A percentile compares a stretch with the other conserved stretches of the same genome.
These are phyloP conservation scores for Pristionchus fissidentatus DNA, from an alignment of 2,888 invertebrate species.

Conservation along the genomic window DNA sequence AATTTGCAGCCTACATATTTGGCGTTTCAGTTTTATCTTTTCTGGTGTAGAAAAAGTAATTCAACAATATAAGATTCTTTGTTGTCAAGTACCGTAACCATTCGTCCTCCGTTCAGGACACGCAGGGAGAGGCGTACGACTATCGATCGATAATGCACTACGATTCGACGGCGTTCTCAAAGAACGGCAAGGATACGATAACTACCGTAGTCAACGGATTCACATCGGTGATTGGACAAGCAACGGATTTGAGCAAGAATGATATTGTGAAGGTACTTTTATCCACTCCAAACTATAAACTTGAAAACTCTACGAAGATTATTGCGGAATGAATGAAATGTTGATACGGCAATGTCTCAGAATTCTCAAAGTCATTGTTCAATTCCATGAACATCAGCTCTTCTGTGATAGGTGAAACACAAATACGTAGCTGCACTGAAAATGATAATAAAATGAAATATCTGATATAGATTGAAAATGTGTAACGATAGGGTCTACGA, in stretches of 20 bases:
- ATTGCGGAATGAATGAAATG: neutral
- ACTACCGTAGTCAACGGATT: conserved; percentile 69
- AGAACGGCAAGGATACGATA: conserved; percentile 75
- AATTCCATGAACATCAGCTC: neutral
- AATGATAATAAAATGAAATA: no score
- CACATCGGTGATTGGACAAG: conserved; percentile 73
- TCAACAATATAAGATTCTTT: no score
- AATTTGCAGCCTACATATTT: no score
- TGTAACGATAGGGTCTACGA: no score
- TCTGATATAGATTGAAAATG: no score
- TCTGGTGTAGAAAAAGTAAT: no score
- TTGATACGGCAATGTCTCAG: no score
- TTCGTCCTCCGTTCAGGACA: conserved; percentile 60
- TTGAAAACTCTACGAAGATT: neutral
- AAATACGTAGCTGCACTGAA: no score
- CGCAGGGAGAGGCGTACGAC: conserved; percentile 74
- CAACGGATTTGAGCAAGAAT: conserved; percentile 70
- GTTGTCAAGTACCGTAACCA: neutral
- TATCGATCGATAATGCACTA: conserved; percentile 75
- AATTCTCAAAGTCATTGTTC: neutral
- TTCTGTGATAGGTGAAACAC: no score
- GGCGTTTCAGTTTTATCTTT: no score
- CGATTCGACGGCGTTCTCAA: conserved; percentile 74
- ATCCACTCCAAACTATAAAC: neutral
- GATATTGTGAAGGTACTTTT: conserved; percentile 71